phyloP scores from a whole-genome alignment of 2,888 invertebrate genomes.

The Lathronympha strigana region DNA sequence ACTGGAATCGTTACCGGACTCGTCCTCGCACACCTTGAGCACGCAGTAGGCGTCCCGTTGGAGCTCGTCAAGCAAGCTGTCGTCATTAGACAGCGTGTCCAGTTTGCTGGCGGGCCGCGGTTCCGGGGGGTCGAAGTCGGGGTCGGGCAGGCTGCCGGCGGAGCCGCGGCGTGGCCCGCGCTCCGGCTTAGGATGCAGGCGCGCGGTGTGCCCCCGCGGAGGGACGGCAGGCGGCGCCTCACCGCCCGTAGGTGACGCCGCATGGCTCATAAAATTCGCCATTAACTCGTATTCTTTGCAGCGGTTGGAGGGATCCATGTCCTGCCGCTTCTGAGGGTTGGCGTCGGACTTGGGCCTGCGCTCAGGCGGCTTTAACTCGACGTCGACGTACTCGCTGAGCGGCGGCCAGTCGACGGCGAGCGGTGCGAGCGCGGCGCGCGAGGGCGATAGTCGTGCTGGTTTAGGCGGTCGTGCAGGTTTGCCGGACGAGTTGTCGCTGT shows the following conservation, averaged over 20 bases:
- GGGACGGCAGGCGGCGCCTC: slow-evolving; percentile 68
- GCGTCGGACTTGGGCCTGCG: slow-evolving; percentile 54
- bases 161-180: slow-evolving; percentile 86
- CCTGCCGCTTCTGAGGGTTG: slow-evolving; percentile 49
- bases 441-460: slow-evolving; percentile 68
- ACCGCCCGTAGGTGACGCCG: slow-evolving; percentile 49
- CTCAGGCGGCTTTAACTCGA: slow-evolving; percentile 58
- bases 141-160: slow-evolving; percentile 48
- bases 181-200: slow-evolving; percentile 57
- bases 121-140: slow-evolving; percentile 43
- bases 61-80: slow-evolving; percentile 76
- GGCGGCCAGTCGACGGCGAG: slow-evolving; percentile 41
- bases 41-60: slow-evolving; percentile 74
- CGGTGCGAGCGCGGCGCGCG: slow-evolving; percentile 52
- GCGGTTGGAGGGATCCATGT: slow-evolving; percentile 50
- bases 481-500: slow-evolving; percentile 68
- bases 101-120: slow-evolving; percentile 48
- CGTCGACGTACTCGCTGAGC: slow-evolving; percentile 60
- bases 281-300: slow-evolving; percentile 77
- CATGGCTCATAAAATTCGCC: slow-evolving; percentile 70
- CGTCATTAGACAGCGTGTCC: slow-evolving; percentile 67
- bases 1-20: slow-evolving; percentile 48
- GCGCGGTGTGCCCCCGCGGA: slow-evolving; percentile 57
- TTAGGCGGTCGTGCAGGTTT: slow-evolving; percentile 74
- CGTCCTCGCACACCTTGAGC: slow-evolving; percentile 74